Evolutionary conservation across 1,140 invertebrate genomes (phyloP), one percentile per base, ranked within the genome.

Genomic region (Oppia nitens): DNA sequence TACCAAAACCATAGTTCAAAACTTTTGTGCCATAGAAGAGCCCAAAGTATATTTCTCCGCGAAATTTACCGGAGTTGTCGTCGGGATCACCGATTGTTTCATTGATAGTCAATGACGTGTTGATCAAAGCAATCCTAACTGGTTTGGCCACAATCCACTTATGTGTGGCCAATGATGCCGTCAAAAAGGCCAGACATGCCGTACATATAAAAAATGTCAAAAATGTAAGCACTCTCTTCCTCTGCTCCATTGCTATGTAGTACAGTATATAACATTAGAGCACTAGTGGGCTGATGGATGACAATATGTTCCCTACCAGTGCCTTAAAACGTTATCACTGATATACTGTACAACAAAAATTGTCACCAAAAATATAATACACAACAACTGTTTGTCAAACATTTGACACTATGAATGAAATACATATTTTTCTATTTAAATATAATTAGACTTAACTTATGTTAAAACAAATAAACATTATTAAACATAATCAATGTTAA

Each of bases 171-270:
- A 94, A 71, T 26, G 86, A 83, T 12, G 84, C 84, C 14, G 86
- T 80, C 1, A 91, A 76, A 47, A 94, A 69, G 4, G 82, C 86
- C 53, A 91, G 81, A 56, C 83, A 83, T 52, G 88, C 70, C 67
- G 86, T 82, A 57, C 85, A 84, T 4, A 87, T 79, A 62, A 92
- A 83, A 69, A 93, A 91, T 23, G 88, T 92, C 55, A 84, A 79
- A 66, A 89, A 89, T 45, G 92, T 84, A 71, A 90, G 81, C 24
- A 84, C 82, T 61, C 84, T 73, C 66, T 81, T 81, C 63, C 85
- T 83, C 66, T 84, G 64, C 59, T 70, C 67, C 61, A 70, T 68
- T 53, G 53, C 21, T 57, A 59, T n/a, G n/a, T n/a, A n/a, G n/a
- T n/a, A n/a, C n/a, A n/a, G n/a, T n/a, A n/a, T n/a, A n/a, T n/a